Base-by-base conservation (phyloP, 2,888 invertebrate genomes). In the Brachypalpus laphriformis region DNA sequence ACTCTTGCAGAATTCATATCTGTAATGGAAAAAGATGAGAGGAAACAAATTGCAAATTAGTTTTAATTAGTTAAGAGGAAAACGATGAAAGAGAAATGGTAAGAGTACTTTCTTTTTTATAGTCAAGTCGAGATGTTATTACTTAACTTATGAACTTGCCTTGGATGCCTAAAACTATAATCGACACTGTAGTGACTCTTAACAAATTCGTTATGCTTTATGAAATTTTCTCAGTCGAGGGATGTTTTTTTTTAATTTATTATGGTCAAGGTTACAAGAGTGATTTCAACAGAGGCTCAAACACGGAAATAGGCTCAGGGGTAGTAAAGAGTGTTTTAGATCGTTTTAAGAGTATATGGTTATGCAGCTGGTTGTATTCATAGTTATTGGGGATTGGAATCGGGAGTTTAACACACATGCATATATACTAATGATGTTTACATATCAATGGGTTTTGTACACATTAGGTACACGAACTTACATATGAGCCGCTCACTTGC, bases 61-160 rank as follows among this genome's bases (percentile, higher is more conserved):
- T 75, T 66, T 66, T 57, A 75, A 75, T 75, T 57, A 75, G 57
- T 37, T 25, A 34, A 59, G 25, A 22, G 5, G 11, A 70, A 56
- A 40, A 14, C 7, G 22, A 20, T 59, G 4, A 37, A 59, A 11
- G 31, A n/a, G 9, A n/a, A 9, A 1, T 70, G 14, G 47, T 31
- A 4, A 3, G 1, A 14, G 7, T 25, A 14, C 7, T 37, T 42
- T 1, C 16, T 28, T 57, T 28, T 20, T 56, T 3, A 2, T 25
- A 16, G 3, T 0, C 6, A 22, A 16, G 16, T 14, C 18, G 18
- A 56, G 42, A 18, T 18, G 40, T 25, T 16, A 22, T 34, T 49
- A 3, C n/a, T n/a, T n/a, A n/a, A 25, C 2, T 31, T 9, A 9
- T 40, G 42, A 42, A 45, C 9, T 25, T 8, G 14, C 22, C 2